Conservation (phyloP, 92 coral and sea anemone species). For the Parazoanthus swiftii region DNA sequence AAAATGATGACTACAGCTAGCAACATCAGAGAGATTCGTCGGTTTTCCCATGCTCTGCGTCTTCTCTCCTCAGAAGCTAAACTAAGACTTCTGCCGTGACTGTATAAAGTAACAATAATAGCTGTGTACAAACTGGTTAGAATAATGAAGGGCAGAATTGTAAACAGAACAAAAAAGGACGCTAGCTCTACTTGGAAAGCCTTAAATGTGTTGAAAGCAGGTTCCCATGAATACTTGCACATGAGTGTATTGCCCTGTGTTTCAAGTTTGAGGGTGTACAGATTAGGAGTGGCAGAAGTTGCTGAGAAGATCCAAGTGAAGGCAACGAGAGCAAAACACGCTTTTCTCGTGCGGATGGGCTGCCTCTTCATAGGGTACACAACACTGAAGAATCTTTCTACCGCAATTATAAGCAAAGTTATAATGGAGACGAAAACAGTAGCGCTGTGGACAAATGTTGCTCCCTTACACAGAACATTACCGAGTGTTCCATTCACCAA, state of each 20-base stretch:
- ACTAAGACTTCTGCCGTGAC: neutral
- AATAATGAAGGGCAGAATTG: conserved; percentile 40
- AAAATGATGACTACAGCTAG: conserved; percentile 41
- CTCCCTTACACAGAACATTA: conserved; percentile 39
- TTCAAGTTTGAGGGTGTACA: conserved; percentile 22
- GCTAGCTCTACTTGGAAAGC: conserved; percentile 2
- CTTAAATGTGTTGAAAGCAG: neutral
- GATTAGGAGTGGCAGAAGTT: conserved; percentile 34
- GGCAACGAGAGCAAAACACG: conserved; percentile 44
- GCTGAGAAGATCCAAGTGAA: conserved; percentile 45
- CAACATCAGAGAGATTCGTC: conserved; percentile 45
- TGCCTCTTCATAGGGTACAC: conserved; percentile 45
- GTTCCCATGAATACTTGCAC: conserved; percentile 40
- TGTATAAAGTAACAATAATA: conserved; percentile 35
- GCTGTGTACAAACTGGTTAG: conserved; percentile 37
- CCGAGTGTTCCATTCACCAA: conserved; percentile 48
- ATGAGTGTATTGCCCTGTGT: neutral
- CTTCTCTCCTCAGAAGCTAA: conserved; percentile 34
- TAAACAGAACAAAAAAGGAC: conserved; percentile 27
- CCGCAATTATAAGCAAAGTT: conserved; percentile 54
- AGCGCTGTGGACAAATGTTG: conserved; percentile 6
- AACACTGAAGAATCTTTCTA: conserved; percentile 56
- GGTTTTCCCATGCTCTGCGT: conserved; percentile 51
- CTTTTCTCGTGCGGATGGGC: conserved; percentile 39
- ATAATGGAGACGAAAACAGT: conserved; percentile 45